Evolutionary conservation across 2,888 invertebrate genomes (phyloP).

Genomic region (Nasonovia ribisnigri): DNA sequence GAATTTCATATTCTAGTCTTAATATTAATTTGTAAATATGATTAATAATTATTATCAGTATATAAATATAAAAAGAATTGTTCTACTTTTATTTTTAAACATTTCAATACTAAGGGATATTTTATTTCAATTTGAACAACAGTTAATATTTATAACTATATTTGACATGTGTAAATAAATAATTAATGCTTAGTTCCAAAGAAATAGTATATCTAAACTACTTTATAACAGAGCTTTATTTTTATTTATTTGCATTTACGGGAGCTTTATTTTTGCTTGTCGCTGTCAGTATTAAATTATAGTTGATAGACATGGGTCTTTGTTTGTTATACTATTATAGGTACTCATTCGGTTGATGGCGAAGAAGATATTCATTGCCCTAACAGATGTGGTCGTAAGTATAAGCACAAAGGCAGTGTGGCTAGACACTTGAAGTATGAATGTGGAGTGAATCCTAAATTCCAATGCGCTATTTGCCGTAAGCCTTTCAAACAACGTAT

Average conservation of each 20-base stretch:
- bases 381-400: conserved; percentile 71
- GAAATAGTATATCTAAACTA: conserved; percentile 2
- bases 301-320: conserved; percentile 29
- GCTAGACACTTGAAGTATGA: conserved; percentile 68
- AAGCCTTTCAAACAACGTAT: conserved; percentile 68
- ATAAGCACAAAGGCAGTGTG: conserved; percentile 68
- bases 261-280: conserved; percentile 47
- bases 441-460: conserved; percentile 69
- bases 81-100: not conserved
- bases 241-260: not conserved
- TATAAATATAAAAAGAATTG: not conserved
- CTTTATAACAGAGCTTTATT: conserved; percentile 36
- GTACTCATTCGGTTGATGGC: not conserved
- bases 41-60: not conserved
- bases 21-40: not conserved
- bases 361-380: conserved; percentile 72
- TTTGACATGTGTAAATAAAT: not conserved
- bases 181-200: conserved; percentile 11
- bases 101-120: not conserved
- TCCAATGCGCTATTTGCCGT: conserved; percentile 69
- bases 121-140: not conserved
- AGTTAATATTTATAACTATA: too few relatives aligned
- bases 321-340: conserved; percentile 1
- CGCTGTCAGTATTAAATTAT: not conserved
- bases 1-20: not conserved